These are phyloP conservation scores for Sipha maydis DNA, from an alignment of 2,888 invertebrate species.

Conservation along the genomic window DNA sequence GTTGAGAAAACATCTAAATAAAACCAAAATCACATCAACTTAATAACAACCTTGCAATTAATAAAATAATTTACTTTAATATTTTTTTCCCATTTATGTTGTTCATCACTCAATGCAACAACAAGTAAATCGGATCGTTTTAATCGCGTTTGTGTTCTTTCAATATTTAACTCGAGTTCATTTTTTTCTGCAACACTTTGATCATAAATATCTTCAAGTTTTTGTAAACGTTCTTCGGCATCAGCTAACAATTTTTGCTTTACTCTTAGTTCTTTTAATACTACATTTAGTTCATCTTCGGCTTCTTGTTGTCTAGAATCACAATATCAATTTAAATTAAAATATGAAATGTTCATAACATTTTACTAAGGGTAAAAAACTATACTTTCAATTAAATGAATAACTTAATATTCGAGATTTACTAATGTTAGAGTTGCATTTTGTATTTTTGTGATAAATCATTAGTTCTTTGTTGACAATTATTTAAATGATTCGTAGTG, in stretches of 20 bases:
- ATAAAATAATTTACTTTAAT: constrained; percentile 72
- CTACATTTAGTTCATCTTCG: constrained; percentile 77
- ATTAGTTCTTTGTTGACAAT: background rate
- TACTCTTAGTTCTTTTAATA: constrained; percentile 67
- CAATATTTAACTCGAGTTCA: constrained; percentile 78
- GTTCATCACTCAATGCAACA: constrained; percentile 87
- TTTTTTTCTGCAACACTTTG: constrained; percentile 80
- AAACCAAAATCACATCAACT: background rate
- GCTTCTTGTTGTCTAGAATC: constrained; percentile 70
- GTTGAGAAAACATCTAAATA: constrained; percentile 38
- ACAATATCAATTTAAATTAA: background rate
- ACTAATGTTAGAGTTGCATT: background rate
- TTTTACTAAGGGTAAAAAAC: background rate
- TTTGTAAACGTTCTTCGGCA: constrained; percentile 78
- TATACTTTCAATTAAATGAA: background rate
- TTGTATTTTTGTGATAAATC: background rate
- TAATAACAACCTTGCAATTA: background rate
- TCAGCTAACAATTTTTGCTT: constrained; percentile 85
- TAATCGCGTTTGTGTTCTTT: constrained; percentile 80
- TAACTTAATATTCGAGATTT: background rate
- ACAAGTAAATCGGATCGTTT: constrained; percentile 85
- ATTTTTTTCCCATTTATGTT: constrained; percentile 76
- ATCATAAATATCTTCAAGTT: constrained; percentile 75
- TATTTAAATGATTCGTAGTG: background rate
- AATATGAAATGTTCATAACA: background rate